Evolutionary conservation across 2,888 invertebrate genomes (phyloP), one percentile per base, ranked within the genome.

Genomic region (Sarcophaga subvicina): DNA sequence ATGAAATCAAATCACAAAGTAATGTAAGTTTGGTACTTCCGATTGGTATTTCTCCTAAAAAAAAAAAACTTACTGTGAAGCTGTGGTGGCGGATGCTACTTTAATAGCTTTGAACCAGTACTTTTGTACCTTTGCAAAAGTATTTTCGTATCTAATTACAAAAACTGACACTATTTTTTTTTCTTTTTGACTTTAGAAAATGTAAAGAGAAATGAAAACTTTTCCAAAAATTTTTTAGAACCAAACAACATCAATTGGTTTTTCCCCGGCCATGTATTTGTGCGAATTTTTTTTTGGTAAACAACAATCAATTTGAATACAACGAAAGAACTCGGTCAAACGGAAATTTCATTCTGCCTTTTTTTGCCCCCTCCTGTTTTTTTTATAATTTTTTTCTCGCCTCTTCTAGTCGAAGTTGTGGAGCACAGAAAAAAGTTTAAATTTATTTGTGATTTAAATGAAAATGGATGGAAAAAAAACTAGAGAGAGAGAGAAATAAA

Each of bases 271-370:
- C 17, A 17, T 4, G 4, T 54, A 14, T 14, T 54, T 54, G 54
- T 6, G 20, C n/a, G 1, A 22, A 1, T 22, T 22, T 22, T 22
- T 20, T 22, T 54, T 12, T 54, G 1, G 14, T 70, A 71, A 20
- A 49, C 17, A 49, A 81, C 59, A 76, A 76, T 3, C 17, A 54
- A 54, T 54, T 54, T 54, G 12, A 54, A 54, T 17, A 4, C n/a
- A 71, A 60, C 12, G 45, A 37, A 77, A 66, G 78, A 83, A 78
- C 8, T 83, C 83, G 83, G 83, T 78, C 83, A 83, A 83, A 72
- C 77, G 83, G 83, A 83, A 83, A 83, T 78, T 73, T 78, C 72
- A 83, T 78, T 83, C 76, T 82, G 4, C 64, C 37, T 45, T 67
- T 37, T 63, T 67, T 22, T 8, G 22, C 1, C 27, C 27, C 27